phyloP scores from a whole-genome alignment of 2,797 vertebrate species.

The Crocidura indochinensis region DNA sequence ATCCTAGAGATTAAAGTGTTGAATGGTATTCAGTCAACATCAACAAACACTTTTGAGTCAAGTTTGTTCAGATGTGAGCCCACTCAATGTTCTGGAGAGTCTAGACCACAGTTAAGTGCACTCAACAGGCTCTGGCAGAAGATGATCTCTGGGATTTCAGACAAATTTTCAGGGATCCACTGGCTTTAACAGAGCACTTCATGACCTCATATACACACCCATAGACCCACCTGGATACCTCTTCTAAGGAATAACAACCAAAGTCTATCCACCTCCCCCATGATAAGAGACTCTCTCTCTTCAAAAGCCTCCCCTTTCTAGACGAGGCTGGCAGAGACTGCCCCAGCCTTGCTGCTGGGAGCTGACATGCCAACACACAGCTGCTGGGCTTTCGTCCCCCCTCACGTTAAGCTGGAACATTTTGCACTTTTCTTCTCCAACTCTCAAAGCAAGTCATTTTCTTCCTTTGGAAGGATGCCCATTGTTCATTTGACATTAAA shows the following conservation, averaged over 20 bases:
- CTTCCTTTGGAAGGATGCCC: constrained; percentile 86
- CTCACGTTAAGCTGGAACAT: constrained; percentile 85
- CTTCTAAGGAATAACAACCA: neutral
- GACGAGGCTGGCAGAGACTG: constrained; percentile 23
- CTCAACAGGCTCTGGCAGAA: neutral
- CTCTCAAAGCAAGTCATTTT: constrained; percentile 88
- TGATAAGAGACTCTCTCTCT: constrained; percentile 48
- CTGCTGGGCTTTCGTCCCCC: constrained; percentile 84
- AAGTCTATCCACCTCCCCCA: neutral
- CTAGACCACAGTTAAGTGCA: neutral
- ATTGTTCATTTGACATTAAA: constrained; percentile 89
- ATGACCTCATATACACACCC: neutral
- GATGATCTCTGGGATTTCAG: neutral
- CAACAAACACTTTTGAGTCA: neutral
- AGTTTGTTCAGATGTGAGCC: neutral
- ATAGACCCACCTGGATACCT: neutral
- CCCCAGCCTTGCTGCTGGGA: constrained; percentile 53
- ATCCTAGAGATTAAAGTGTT: neutral
- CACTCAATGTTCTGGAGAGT: neutral
- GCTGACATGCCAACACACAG: constrained; percentile 80
- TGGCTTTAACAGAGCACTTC: constrained; percentile 61
- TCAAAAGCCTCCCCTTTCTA: neutral
- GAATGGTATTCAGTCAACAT: neutral
- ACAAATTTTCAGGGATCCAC: neutral
- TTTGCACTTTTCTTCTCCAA: constrained; percentile 88